Percentiles rank a stretch among this genome's conserved stretches.
These are phyloP conservation scores for Drosophila nigritarsus DNA, from an alignment of 2,888 invertebrate species.

Conservation along the genomic window DNA sequence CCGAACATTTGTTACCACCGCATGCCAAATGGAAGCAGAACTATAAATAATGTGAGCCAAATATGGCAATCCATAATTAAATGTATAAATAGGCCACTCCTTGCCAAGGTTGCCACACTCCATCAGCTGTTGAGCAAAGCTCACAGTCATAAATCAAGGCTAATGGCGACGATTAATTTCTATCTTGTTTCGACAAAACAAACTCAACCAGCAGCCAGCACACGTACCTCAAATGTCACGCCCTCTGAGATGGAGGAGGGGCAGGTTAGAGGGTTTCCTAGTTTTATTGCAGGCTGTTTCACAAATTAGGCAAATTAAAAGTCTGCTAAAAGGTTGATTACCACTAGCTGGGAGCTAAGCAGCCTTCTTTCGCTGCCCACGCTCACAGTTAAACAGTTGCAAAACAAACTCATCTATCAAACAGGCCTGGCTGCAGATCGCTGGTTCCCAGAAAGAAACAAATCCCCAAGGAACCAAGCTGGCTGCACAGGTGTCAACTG, in stretches of 20 bases:
- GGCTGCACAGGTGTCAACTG: conserved; percentile 48
- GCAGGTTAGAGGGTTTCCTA: conserved; percentile 8
- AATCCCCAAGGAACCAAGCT: neutral
- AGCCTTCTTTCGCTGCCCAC: neutral
- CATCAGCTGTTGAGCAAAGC: conserved; percentile 34
- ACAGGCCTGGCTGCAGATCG: conserved; percentile 28
- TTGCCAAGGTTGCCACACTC: conserved; percentile 21
- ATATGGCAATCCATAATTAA: conserved; percentile 59
- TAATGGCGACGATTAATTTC: conserved; percentile 74
- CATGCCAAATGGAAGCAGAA: conserved; percentile 43
- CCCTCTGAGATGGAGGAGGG: neutral
- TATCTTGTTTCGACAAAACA: conserved; percentile 40
- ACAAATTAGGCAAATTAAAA: conserved; percentile 65
- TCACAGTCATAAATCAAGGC: conserved; percentile 68
- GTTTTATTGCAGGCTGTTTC: conserved; percentile 28
- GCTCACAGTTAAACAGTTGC: conserved; percentile 21
- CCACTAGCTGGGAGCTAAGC: neutral
- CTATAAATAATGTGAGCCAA: conserved; percentile 73
- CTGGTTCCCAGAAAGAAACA: neutral
- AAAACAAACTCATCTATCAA: conserved; percentile 60
- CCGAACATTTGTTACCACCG: conserved; percentile 60
- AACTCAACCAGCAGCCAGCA: conserved; percentile 15
- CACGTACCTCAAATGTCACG: conserved; percentile 15
- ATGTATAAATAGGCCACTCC: conserved; percentile 30
- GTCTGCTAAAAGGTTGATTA: conserved; percentile 31